Percentiles rank a stretch among this genome's conserved stretches.
Conservation (phyloP, 2,113 vertebrate genomes). For the Pterocles orientalis region DNA sequence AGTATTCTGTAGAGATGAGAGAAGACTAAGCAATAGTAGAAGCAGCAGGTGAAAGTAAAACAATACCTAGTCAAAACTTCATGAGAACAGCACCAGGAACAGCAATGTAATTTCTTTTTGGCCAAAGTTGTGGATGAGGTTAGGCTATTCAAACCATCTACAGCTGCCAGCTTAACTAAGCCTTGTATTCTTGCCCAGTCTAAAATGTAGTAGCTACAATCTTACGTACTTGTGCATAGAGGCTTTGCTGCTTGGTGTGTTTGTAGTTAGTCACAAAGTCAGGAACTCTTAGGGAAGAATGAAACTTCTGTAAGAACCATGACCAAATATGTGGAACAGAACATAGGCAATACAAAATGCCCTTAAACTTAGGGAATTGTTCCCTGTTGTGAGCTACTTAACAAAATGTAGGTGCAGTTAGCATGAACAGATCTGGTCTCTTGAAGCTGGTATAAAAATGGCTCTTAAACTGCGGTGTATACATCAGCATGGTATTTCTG, state of each 20-base stretch:
- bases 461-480: neutral
- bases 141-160: neutral
- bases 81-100: neutral
- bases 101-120: neutral
- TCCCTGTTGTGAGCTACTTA: rapidly evolving
- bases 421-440: neutral
- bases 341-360: neutral
- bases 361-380: neutral
- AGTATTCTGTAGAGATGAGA: neutral
- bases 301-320: rapidly evolving
- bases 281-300: neutral
- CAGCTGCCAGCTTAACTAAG: neutral
- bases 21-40: neutral
- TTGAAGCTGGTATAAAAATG: neutral
- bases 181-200: constrained; percentile 10
- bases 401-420: neutral
- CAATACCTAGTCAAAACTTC: rapidly evolving
- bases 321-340: neutral
- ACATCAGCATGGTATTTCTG: neutral
- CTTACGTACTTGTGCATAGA: rapidly evolving
- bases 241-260: neutral
- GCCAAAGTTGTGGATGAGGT: neutral
- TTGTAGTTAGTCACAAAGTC: neutral
- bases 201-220: rapidly evolving
- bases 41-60: neutral